These are phyloP conservation scores for Entomobrya multifasciata DNA, from an alignment of 2,888 invertebrate species.

Conservation along the genomic window DNA sequence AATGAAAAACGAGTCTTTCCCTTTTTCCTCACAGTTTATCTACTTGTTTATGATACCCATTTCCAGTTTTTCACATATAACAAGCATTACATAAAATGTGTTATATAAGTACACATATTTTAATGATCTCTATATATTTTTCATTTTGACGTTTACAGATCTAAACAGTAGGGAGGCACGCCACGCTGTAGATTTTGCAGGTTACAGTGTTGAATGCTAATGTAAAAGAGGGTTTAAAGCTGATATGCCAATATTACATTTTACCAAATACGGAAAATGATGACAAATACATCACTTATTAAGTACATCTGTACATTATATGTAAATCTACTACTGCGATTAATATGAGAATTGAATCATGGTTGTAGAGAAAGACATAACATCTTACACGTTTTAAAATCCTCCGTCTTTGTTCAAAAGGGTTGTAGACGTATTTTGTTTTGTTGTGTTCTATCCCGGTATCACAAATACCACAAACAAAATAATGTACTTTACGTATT, in stretches of 20 bases:
- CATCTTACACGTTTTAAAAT: constrained; percentile 10
- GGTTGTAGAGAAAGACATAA: background rate
- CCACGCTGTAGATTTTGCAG: no score
- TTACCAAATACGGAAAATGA: constrained; percentile 11
- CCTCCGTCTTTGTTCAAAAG: constrained; percentile 1
- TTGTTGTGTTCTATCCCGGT: background rate
- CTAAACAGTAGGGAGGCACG: no score
- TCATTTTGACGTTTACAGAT: no score
- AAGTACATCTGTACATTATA: background rate
- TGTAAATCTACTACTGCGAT: background rate
- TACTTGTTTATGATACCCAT: no score
- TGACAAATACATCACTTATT: background rate
- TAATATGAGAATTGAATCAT: background rate
- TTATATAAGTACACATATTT: no score
- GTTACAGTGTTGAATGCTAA: background rate
- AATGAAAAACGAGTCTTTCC: no score
- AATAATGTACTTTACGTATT: background rate
- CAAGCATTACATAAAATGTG: no score
- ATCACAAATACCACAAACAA: no score
- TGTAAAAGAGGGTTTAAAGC: background rate
- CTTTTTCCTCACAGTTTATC: no score
- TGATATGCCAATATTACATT: background rate
- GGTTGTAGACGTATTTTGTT: no score
- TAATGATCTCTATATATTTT: no score
- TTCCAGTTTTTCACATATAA: no score